These are phyloP conservation scores for Halyomorpha halys DNA, from an alignment of 1,140 invertebrate genomes.

Conservation along the genomic window DNA sequence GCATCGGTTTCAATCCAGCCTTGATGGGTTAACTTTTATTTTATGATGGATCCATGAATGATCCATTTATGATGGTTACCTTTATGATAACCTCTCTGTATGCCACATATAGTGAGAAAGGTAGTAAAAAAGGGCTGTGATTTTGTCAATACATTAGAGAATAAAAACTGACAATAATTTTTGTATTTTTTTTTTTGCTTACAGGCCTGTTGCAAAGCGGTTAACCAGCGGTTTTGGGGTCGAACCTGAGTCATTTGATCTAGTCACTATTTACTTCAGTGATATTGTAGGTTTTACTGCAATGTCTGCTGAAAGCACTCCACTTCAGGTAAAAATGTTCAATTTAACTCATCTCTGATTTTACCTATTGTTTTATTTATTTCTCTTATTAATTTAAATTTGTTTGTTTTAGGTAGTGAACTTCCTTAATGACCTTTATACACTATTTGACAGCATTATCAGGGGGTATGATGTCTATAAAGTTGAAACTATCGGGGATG, in stretches of 20 bases:
- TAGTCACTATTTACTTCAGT: slow-evolving; percentile 93
- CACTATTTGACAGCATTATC: slow-evolving; percentile 87
- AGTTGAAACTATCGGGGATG: slow-evolving; percentile 87
- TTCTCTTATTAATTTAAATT: background rate
- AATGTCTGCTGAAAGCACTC: slow-evolving; percentile 89
- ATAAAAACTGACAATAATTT: background rate
- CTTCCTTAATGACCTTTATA: slow-evolving; percentile 92
- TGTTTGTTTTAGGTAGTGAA: slow-evolving; percentile 66
- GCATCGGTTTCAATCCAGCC: no score
- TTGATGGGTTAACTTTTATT: no score
- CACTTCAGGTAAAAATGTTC: slow-evolving; percentile 53
- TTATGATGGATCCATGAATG: no score
- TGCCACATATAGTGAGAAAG: no score
- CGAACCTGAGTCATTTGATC: slow-evolving; percentile 88
- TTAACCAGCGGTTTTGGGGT: slow-evolving; percentile 81
- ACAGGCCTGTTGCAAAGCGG: slow-evolving; percentile 67
- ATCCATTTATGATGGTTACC: no score
- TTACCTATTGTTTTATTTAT: no score
- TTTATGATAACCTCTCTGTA: no score
- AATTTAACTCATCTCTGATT: no score
- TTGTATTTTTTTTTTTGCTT: slow-evolving; percentile 30
- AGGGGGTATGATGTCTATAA: slow-evolving; percentile 95
- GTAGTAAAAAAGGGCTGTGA: no score
- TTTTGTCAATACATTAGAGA: background rate
- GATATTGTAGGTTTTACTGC: slow-evolving; percentile 97